Evolutionary conservation across 2,888 invertebrate genomes (phyloP), one percentile per base, ranked within the genome.

Genomic region (Scaptodrosophila latifasciaeformis): DNA sequence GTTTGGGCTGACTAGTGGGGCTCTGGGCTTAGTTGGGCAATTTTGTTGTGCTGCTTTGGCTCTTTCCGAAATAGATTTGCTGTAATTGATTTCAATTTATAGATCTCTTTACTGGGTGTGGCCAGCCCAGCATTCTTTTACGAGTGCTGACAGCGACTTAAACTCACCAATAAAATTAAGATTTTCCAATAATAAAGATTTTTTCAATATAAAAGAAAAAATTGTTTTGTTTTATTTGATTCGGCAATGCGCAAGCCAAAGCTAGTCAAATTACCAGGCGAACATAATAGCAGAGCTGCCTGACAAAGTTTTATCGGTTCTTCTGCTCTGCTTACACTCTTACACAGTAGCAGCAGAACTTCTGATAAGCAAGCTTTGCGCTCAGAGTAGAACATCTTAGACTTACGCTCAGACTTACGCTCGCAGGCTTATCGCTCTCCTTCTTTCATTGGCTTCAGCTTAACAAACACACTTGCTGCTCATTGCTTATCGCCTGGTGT

Each of bases 1-100:
- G 18, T 31, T 42, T 31, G 39, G 12, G 42, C 4, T 21, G 40
- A 3, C 4, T 21, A 21, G 40, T 21, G 5, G n/a, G 4, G 9
- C 39, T 2, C 10, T 6, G n/a, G 40, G 19, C 40, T 46, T 31
- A 39, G 42, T 31, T 12, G 29, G 29, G 62, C 52, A 64, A 59
- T 59, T 61, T n/a, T 1, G 37, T 2, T 13, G 13, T 3, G 24
- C 37, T 18, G 39, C 29, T 17, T 9, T 29, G 62, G 52, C 34
- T 55, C 71, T 70, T 71, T 70, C 54, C 77, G 65, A 58, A 59
- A 68, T 71, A 71, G 72, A 72, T 76, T 67, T 65, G 62, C 62
- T 65, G 71, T 76, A 72, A 72, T 72, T 72, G 71, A 72, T 70
- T 76, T 72, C 67, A 76, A 76, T 76, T 76, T 72, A 76, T 70